Conservation (phyloP, 2,113 vertebrate genomes). For the Pyxicephalus adspersus region DNA sequence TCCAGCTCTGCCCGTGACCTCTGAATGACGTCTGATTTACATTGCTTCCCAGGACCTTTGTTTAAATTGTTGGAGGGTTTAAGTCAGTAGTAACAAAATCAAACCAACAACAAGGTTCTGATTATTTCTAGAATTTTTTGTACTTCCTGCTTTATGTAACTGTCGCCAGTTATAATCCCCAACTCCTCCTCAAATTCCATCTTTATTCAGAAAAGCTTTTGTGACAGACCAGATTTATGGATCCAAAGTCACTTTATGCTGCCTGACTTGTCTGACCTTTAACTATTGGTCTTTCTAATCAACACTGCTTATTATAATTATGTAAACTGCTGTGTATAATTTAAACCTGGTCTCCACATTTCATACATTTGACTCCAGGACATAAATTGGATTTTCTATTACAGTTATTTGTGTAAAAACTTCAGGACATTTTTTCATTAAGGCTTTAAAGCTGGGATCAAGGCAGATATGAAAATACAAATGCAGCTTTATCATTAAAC, state of each 20-base stretch:
- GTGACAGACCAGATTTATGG: slow-evolving; percentile 20
- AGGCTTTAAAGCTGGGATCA: no score
- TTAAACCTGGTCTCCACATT: no score
- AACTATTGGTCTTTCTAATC: not conserved
- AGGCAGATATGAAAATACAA: no score
- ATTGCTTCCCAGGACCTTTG: slow-evolving; percentile 48
- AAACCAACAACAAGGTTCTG: slow-evolving; percentile 38
- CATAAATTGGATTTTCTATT: no score
- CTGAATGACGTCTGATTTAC: slow-evolving; percentile 20
- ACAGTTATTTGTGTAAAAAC: no score
- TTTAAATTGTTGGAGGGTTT: slow-evolving; percentile 22
- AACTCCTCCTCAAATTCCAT: slow-evolving; percentile 52
- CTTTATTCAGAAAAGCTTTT: slow-evolving; percentile 3
- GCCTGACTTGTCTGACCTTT: not conserved
- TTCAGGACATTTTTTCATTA: no score
- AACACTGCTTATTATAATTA: not conserved
- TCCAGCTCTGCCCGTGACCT: slow-evolving; percentile 16
- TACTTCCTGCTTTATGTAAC: slow-evolving; percentile 10
- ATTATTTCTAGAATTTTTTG: slow-evolving; percentile 21
- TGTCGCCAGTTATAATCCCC: slow-evolving; percentile 43
- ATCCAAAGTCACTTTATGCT: not conserved
- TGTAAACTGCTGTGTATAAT: no score
- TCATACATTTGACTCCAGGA: no score
- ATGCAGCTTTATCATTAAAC: no score
- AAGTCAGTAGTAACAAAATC: slow-evolving; percentile 18